Conservation (phyloP, 2,113 vertebrate species). For the Laticauda colubrina region DNA sequence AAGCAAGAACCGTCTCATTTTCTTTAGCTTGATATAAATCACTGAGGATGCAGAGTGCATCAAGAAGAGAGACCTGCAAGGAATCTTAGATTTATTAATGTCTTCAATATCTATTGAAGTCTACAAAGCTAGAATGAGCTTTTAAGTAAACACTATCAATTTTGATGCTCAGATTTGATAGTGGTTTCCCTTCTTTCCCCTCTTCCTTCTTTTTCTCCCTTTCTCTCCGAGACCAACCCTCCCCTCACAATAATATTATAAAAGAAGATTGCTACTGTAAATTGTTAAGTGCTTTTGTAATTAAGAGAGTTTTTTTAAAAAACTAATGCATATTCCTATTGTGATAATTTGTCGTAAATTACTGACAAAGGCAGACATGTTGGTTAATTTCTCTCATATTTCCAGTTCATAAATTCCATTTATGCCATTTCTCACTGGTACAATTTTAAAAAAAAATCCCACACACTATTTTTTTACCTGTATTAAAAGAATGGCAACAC, state of each 20-base stretch:
- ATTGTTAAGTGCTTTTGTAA: conserved; percentile 41
- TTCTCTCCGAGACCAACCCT: conserved; percentile 17
- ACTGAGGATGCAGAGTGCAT: conserved; percentile 45
- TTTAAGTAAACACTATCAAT: conserved; percentile 65
- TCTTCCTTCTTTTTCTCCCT: not conserved
- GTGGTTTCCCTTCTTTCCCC: conserved; percentile 13
- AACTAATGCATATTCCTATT: not conserved
- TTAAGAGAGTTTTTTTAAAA: not conserved
- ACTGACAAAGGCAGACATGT: not conserved
- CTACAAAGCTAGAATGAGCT: conserved; percentile 58
- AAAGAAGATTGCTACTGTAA: conserved; percentile 49
- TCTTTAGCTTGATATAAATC: conserved; percentile 49
- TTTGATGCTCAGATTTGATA: conserved; percentile 61
- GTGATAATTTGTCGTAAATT: not conserved
- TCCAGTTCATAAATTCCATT: not conserved
- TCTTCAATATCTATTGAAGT: conserved; percentile 62
- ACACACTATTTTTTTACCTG: not conserved
- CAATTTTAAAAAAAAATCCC: not conserved
- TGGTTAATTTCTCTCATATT: not conserved
- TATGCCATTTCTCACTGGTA: not conserved
- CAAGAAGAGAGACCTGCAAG: conserved; percentile 47
- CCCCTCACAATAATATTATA: conserved; percentile 30
- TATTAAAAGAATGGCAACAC: not conserved
- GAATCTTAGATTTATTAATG: conserved; percentile 59
- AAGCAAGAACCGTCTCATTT: conserved; percentile 49